Evolutionary conservation across 2,113 vertebrate genomes (phyloP).

Genomic region (Leucoraja erinaceus): DNA sequence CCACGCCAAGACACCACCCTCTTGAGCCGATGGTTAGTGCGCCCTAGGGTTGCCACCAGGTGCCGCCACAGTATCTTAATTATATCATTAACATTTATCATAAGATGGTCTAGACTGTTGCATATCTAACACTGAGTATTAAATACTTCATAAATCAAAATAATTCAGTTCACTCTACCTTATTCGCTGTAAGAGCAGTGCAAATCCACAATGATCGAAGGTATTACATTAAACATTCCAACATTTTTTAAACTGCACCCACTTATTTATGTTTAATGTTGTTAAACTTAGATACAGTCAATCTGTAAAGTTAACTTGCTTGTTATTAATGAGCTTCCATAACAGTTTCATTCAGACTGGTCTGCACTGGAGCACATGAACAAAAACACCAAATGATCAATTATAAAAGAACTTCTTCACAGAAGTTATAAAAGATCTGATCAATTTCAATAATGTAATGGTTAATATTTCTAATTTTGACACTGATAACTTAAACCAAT

Average conservation of each 20-base stretch:
- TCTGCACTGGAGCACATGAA: not conserved
- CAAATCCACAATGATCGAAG: too few relatives aligned
- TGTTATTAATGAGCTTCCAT: not conserved
- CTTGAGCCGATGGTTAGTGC: too few relatives aligned
- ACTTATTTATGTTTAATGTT: not conserved
- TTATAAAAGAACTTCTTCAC: not conserved
- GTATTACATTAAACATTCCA: too few relatives aligned
- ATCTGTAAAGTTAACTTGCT: too few relatives aligned
- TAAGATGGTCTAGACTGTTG: not conserved
- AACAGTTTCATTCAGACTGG: not conserved
- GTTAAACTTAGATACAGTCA: not conserved
- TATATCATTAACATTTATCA: not conserved
- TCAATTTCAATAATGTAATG: not conserved
- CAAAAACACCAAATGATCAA: not conserved
- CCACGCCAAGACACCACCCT: too few relatives aligned
- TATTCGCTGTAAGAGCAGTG: too few relatives aligned
- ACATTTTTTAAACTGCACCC: not conserved
- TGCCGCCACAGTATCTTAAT: not conserved
- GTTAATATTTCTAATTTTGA: not conserved
- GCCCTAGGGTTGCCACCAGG: too few relatives aligned
- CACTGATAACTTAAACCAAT: not conserved
- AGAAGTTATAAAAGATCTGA: not conserved
- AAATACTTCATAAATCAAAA: not conserved
- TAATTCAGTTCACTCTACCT: not conserved
- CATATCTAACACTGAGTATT: not conserved